Evolutionary conservation across 1,140 invertebrate genomes (phyloP).

Genomic region (Drosophila rhopaloa): DNA sequence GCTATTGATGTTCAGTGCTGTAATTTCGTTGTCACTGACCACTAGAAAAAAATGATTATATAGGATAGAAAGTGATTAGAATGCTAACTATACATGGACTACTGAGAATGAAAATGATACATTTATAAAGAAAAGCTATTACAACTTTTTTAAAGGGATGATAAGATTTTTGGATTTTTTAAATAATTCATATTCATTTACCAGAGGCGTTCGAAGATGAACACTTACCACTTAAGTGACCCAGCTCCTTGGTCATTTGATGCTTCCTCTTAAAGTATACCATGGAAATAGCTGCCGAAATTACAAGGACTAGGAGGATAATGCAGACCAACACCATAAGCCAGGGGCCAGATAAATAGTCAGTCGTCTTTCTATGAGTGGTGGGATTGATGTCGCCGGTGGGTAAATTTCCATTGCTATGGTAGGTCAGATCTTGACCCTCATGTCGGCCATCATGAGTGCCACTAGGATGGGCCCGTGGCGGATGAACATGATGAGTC

Average conservation of each 20-base stretch:
- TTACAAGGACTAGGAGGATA: slow-evolving; percentile 86
- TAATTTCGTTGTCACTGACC: slow-evolving; percentile 88
- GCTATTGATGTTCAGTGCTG: slow-evolving; percentile 88
- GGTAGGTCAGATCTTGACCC: slow-evolving; percentile 69
- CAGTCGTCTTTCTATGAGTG: slow-evolving; percentile 75
- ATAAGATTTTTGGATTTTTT: too few species aligned
- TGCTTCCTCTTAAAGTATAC: slow-evolving; percentile 88
- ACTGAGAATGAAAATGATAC: too few species aligned
- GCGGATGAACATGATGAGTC: slow-evolving; percentile 85
- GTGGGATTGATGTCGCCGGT: slow-evolving; percentile 65
- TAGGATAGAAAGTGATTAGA: background rate
- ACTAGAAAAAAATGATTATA: slow-evolving; percentile 31
- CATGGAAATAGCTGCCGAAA: slow-evolving; percentile 88
- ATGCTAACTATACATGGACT: too few species aligned
- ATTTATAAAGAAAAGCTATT: too few species aligned
- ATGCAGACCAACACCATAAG: slow-evolving; percentile 90
- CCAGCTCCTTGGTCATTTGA: slow-evolving; percentile 87
- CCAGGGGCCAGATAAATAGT: slow-evolving; percentile 90
- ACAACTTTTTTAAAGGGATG: too few species aligned
- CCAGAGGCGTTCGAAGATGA: too few species aligned
- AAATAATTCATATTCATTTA: too few species aligned
- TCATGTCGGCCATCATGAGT: slow-evolving; percentile 68
- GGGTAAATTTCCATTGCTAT: slow-evolving; percentile 59
- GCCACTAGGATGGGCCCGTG: slow-evolving; percentile 86
- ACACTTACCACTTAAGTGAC: slow-evolving; percentile 85